Base-by-base conservation (phyloP, 2,113 vertebrate genomes). In the Pterocles burchelli region DNA sequence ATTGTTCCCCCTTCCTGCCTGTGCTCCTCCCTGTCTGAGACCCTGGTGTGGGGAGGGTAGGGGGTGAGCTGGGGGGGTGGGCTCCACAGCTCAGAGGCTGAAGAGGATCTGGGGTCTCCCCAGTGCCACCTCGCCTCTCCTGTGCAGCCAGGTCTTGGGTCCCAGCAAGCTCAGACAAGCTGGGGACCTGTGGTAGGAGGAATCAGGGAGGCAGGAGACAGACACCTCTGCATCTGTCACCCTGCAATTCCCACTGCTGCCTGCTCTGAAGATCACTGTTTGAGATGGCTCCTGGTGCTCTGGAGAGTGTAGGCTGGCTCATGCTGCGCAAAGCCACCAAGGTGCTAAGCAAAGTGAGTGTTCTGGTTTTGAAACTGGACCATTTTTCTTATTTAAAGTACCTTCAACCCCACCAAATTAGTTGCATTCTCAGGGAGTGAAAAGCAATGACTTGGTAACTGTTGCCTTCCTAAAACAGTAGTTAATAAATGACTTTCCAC, bases 201-300 rank as follows among this genome's bases (percentile, higher is more conserved):
- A 38, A 36, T 20, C 0, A 0, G 31, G 52, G 58, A 38, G 54
- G 19, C 10, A 36, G 41, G 52, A 52, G 48, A 17, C 16, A 5
- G 20, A 5, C n/a, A 24, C 15, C 24, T 61, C 29, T 52, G 8
- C 5, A 3, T 41, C 36, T 26, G 1, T 28, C 0, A 2, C 67
- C 55, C 43, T 63, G 43, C 13, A 13, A 1, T n/a, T 52, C 10
- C 36, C 20, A 11, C 33, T 17, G 24, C 73, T 0, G 3, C 22
- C 13, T 57, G 31, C 2, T 2, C 33, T 51, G 54, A 33, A 82
- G 26, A 26, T 52, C 24, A 4, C 29, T 73, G 31, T 38, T 38
- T 10, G 38, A 24, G 34, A 10, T 45, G 68, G 19, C 49, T 71
- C 16, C 12, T 28, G n/a, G 21, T 55, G 49, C 54, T 72, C 73